These are phyloP conservation scores for Centruroides sculpturatus DNA, from an alignment of 1,140 invertebrate genomes.

Conservation along the genomic window DNA sequence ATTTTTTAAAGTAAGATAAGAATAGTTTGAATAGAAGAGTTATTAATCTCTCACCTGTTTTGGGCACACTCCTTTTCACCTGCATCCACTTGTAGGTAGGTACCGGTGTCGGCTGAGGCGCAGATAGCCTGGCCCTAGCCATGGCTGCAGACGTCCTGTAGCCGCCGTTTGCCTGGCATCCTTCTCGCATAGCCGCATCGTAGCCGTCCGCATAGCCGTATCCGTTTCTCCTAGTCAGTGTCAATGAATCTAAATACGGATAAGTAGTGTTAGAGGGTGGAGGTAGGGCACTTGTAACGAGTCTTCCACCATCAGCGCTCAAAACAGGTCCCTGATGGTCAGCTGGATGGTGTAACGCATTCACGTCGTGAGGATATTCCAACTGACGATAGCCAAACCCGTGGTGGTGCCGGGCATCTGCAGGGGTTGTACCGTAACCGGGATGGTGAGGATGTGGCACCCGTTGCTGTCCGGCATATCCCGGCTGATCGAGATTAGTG, in stretches of 20 bases:
- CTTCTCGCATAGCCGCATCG: slow-evolving; percentile 7
- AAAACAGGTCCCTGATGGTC: slow-evolving; percentile 1
- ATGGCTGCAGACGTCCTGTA: slow-evolving; percentile 4
- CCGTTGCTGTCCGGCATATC: slow-evolving; percentile 3
- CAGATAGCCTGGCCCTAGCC: slow-evolving; percentile 1
- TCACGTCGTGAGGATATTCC: too few relatives aligned
- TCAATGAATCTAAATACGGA: slow-evolving; percentile 12
- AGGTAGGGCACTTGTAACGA: slow-evolving; percentile 3
- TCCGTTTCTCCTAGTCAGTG: slow-evolving; percentile 5
- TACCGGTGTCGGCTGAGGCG: slow-evolving; percentile 6
- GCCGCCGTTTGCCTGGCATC: slow-evolving; percentile 11
- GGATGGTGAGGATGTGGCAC: neutral
- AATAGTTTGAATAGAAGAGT: too few relatives aligned
- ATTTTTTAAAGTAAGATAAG: too few relatives aligned
- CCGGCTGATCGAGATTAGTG: slow-evolving; percentile 58
- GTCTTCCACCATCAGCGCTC: slow-evolving; percentile 6
- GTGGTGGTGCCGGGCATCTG: slow-evolving; percentile 3
- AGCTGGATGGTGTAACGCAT: neutral
- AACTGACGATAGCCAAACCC: too few relatives aligned
- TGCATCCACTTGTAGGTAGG: slow-evolving; percentile 93
- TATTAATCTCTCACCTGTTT: slow-evolving; percentile 55
- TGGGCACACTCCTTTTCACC: slow-evolving; percentile 78
- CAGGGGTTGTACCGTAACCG: neutral
- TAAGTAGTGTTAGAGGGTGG: neutral
- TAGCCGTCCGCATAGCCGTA: neutral